Evolutionary conservation across 2,113 vertebrate species (phyloP).

Genomic region (Cisticola juncidis): DNA sequence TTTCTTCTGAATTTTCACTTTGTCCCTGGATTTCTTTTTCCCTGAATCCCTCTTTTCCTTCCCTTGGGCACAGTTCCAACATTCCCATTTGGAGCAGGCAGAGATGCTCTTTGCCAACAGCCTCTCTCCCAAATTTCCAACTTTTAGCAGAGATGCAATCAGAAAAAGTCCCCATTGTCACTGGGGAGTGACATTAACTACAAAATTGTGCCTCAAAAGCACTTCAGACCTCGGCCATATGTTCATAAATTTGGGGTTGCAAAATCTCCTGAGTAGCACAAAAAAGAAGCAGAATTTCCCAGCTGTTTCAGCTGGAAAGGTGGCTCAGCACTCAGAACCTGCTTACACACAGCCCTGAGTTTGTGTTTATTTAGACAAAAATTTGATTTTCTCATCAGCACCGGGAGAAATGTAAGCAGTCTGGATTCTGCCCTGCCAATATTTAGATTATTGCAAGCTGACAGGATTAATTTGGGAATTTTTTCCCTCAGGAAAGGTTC

Average conservation of each 20-base stretch:
- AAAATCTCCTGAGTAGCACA: background rate
- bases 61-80: background rate
- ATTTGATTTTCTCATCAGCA: constrained; percentile 50
- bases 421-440: constrained; percentile 30
- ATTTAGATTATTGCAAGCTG: constrained; percentile 17
- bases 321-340: constrained; percentile 8
- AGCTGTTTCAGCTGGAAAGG: constrained; percentile 43
- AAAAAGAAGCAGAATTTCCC: background rate
- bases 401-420: constrained; percentile 27
- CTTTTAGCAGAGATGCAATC: background rate
- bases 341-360: constrained; percentile 47
- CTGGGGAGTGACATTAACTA: background rate
- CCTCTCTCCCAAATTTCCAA: background rate
- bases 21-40: background rate
- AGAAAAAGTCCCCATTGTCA: background rate
- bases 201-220: constrained; percentile 28
- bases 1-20: background rate
- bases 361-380: constrained; percentile 63
- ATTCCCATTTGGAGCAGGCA: background rate
- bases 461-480: background rate
- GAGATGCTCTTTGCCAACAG: background rate
- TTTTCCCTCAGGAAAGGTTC: background rate
- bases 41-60: background rate
- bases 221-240: background rate
- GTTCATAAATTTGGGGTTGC: constrained; percentile 20